Evolutionary conservation across 2,113 vertebrate species (phyloP).

Genomic region (Nesoenas mayeri): DNA sequence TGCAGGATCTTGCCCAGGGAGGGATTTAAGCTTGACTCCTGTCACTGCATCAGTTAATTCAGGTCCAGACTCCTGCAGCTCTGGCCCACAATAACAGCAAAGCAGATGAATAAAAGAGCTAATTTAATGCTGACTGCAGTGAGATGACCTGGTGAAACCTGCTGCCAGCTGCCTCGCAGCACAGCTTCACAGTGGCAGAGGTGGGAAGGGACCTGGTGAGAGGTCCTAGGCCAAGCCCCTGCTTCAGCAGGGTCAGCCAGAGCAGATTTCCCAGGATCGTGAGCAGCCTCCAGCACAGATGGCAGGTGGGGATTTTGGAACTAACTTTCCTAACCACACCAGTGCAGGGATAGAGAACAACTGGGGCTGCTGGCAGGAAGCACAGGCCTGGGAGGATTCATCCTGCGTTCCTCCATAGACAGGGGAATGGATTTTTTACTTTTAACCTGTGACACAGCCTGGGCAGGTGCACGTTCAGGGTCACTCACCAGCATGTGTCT

Average conservation of each 20-base stretch:
- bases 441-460: background rate
- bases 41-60: background rate
- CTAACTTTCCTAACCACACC: background rate
- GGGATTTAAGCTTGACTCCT: background rate
- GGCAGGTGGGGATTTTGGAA: background rate
- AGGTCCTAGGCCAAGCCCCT: background rate
- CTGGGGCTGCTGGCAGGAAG: background rate
- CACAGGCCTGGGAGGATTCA: background rate
- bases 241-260: background rate
- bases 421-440: background rate
- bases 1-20: background rate
- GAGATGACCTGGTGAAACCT: background rate
- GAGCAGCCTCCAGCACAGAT: background rate
- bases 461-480: background rate
- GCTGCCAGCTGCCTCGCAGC: background rate
- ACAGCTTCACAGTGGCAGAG: background rate
- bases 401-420: background rate
- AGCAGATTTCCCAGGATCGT: background rate
- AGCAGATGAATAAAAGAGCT: background rate
- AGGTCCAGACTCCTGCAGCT: background rate
- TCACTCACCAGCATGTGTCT: fast-evolving
- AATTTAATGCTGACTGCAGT: background rate
- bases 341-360: background rate
- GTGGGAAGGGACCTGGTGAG: background rate
- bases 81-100: background rate